Conservation (phyloP, 1,140 invertebrate genomes). For the Harlomillsia oculata region DNA sequence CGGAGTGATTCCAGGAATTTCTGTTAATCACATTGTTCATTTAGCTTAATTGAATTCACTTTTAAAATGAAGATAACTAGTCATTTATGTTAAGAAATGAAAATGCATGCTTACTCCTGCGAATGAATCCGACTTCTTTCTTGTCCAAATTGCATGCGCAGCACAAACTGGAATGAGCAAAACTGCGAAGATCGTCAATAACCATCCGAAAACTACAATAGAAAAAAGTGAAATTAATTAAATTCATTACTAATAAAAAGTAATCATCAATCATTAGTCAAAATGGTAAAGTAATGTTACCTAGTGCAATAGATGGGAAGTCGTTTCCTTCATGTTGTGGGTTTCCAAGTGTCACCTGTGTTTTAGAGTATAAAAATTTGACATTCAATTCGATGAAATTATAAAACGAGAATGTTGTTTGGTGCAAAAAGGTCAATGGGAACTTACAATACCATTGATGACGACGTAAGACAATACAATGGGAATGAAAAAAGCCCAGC, state of each 20-base stretch:
- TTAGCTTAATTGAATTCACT: not conserved
- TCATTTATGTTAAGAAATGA: not conserved
- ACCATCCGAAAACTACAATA: conserved; percentile 42
- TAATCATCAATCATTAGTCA: not conserved
- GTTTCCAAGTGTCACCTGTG: conserved; percentile 44
- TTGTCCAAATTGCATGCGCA: conserved; percentile 35
- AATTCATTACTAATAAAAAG: not conserved
- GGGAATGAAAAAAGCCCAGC: conserved; percentile 49
- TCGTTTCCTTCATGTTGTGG: conserved; percentile 43
- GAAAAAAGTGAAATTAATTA: not conserved
- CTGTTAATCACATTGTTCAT: conserved; percentile 38
- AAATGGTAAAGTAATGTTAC: conserved; percentile 40
- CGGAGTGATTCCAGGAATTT: conserved; percentile 45
- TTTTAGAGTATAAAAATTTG: conserved; percentile 58
- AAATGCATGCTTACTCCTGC: conserved; percentile 26
- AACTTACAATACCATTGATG: too few relatives aligned
- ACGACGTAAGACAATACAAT: conserved; percentile 58
- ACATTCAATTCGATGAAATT: conserved; percentile 52
- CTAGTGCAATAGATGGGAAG: conserved; percentile 37
- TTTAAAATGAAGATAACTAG: conserved; percentile 10
- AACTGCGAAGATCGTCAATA: conserved; percentile 46
- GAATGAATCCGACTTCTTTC: conserved; percentile 26
- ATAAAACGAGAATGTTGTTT: too few relatives aligned
- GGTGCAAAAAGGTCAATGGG: too few relatives aligned
- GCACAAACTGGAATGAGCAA: conserved; percentile 51